phyloP scores from a whole-genome alignment of 64 coral and sea anemone genomes.

The Dendrophyllia cribrosa region DNA sequence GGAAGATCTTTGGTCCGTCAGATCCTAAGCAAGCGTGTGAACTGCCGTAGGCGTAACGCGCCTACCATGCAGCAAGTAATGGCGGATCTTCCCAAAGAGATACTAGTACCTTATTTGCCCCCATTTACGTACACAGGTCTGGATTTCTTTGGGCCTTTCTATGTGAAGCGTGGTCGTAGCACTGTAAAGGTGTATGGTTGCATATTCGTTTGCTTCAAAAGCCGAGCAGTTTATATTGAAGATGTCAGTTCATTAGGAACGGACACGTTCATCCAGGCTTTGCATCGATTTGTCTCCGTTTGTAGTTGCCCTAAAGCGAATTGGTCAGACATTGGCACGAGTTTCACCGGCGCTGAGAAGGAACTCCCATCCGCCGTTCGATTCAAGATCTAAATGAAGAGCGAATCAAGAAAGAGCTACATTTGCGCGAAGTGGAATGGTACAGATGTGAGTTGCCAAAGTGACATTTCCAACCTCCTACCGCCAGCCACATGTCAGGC shows the following conservation, averaged over 20 bases:
- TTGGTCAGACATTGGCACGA: slow-evolving; percentile 47
- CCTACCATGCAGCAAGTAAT: slow-evolving; percentile 31
- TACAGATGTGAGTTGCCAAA: not conserved
- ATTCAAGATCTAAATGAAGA: slow-evolving; percentile 12
- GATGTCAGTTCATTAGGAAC: slow-evolving; percentile 58
- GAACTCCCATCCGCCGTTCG: slow-evolving; percentile 20
- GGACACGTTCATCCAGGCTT: slow-evolving; percentile 28
- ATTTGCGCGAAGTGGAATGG: slow-evolving; percentile 37
- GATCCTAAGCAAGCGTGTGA: slow-evolving; percentile 21
- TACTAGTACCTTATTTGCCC: slow-evolving; percentile 44
- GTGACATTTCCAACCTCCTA: slow-evolving; percentile 58
- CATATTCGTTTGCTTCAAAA: slow-evolving; percentile 55
- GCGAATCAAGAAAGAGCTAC: slow-evolving; percentile 32
- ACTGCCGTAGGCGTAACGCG: slow-evolving; percentile 36
- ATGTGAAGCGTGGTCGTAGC: slow-evolving; percentile 35
- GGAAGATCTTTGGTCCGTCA: slow-evolving; percentile 3
- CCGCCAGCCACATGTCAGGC: slow-evolving; percentile 59
- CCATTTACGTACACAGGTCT: slow-evolving; percentile 54
- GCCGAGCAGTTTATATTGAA: slow-evolving; percentile 50
- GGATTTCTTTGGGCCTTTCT: slow-evolving; percentile 55
- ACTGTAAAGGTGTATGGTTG: slow-evolving; percentile 29
- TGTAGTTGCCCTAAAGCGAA: slow-evolving; percentile 23
- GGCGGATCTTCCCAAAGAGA: slow-evolving; percentile 48
- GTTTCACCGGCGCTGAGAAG: slow-evolving; percentile 30
- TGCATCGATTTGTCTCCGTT: slow-evolving; percentile 31